Evolutionary conservation across 2,888 invertebrate species (phyloP).

Genomic region (Esperia sulphurella): DNA sequence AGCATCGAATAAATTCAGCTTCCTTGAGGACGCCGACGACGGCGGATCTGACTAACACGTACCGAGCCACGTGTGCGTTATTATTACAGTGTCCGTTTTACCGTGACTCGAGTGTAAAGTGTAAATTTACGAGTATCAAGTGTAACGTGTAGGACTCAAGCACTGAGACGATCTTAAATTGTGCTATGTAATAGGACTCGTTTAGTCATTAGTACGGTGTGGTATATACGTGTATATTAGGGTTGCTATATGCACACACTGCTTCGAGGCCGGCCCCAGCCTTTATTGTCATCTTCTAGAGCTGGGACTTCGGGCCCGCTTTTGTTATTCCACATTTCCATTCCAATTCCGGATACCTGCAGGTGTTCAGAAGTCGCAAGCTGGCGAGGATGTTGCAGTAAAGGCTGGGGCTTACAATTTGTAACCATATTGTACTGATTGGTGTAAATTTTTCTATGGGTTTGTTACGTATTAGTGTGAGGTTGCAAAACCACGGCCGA

Average conservation of each 20-base stretch:
- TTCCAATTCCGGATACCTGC: slow-evolving; percentile 12
- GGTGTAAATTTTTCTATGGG: slow-evolving; percentile 76
- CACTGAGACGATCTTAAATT: slow-evolving; percentile 56
- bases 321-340: slow-evolving; percentile 16
- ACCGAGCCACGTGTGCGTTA: slow-evolving; percentile 33
- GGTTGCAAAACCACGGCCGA: slow-evolving; percentile 34
- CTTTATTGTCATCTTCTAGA: slow-evolving; percentile 34
- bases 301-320: slow-evolving; percentile 8
- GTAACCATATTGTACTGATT: slow-evolving; percentile 67
- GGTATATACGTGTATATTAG: slow-evolving; percentile 52
- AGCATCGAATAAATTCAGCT: slow-evolving; percentile 88
- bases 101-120: slow-evolving; percentile 72
- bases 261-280: slow-evolving; percentile 66
- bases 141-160: slow-evolving; percentile 54
- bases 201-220: slow-evolving; percentile 63
- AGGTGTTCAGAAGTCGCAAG: slow-evolving; percentile 5
- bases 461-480: slow-evolving; percentile 62
- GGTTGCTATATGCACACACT: slow-evolving; percentile 57
- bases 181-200: slow-evolving; percentile 65
- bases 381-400: slow-evolving; percentile 25
- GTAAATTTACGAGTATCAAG: slow-evolving; percentile 65
- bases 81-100: slow-evolving; percentile 48
- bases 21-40: slow-evolving; percentile 83
- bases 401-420: slow-evolving; percentile 62
- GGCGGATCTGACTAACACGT: slow-evolving; percentile 64